phyloP scores from a whole-genome alignment of 2,113 vertebrate genomes.

The Percina caprodes region DNA sequence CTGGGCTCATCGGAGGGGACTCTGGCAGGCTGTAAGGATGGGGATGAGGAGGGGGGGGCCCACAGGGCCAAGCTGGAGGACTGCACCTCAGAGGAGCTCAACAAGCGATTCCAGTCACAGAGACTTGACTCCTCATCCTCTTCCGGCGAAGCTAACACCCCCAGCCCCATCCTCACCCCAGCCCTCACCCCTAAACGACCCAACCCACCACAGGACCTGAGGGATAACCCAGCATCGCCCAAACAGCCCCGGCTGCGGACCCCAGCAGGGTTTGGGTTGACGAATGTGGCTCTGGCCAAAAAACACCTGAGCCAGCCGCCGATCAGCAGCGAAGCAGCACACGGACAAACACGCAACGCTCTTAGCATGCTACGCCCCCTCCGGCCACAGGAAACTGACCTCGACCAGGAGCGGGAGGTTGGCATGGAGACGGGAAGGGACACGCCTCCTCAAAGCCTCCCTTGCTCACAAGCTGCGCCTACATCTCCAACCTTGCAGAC shows the following conservation, averaged over 20 bases:
- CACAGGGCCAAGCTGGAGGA: constrained; percentile 75
- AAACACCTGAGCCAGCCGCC: constrained; percentile 97
- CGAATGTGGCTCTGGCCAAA: constrained; percentile 85
- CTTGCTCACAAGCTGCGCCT: neutral
- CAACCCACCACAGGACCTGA: constrained; percentile 74
- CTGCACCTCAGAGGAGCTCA: constrained; percentile 91
- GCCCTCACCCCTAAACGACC: constrained; percentile 80
- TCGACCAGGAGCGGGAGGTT: constrained; percentile 85
- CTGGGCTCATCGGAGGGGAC: constrained; percentile 36
- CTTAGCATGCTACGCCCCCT: constrained; percentile 97
- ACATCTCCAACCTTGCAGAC: neutral
- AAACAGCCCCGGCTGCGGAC: constrained; percentile 88
- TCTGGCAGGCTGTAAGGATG: constrained; percentile 16
- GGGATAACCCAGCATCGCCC: constrained; percentile 77
- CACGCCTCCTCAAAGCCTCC: constrained; percentile 45
- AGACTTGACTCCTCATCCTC: constrained; percentile 91
- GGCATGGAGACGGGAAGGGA: constrained; percentile 79
- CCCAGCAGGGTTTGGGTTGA: constrained; percentile 84
- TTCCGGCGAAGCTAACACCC: constrained; percentile 83
- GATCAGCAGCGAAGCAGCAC: constrained; percentile 86
- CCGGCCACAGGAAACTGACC: constrained; percentile 90
- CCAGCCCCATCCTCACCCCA: constrained; percentile 71
- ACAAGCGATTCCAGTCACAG: constrained; percentile 91
- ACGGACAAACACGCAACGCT: constrained; percentile 92
- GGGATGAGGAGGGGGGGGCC: neutral